phyloP scores from a whole-genome alignment of 2,113 vertebrate species.

The Geothlypis trichas region DNA sequence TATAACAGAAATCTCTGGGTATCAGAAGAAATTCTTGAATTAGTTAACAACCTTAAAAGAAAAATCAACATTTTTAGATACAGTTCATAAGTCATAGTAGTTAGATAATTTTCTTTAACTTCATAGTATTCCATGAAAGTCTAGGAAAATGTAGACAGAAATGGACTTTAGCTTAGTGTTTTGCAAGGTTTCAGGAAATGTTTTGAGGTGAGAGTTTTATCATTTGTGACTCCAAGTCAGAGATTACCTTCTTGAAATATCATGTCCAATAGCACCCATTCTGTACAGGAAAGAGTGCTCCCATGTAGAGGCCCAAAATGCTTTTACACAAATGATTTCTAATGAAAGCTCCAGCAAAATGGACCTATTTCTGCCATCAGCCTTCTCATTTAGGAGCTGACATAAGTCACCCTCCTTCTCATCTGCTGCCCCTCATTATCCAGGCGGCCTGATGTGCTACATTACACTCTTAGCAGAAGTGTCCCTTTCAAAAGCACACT shows the following conservation, averaged over 20 bases:
- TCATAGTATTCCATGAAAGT: not conserved
- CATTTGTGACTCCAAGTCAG: not conserved
- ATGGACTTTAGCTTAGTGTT: not conserved
- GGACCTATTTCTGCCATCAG: not conserved
- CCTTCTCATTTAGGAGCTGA: slow-evolving; percentile 25
- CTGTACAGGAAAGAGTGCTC: not conserved
- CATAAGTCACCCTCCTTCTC: slow-evolving; percentile 20
- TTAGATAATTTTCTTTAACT: not conserved
- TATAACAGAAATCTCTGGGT: not conserved
- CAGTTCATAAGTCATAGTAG: not conserved
- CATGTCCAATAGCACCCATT: not conserved
- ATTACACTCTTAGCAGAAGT: slow-evolving; percentile 16
- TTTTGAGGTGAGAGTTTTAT: not conserved
- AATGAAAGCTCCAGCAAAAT: not conserved
- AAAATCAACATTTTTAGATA: not conserved
- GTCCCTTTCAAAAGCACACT: slow-evolving; percentile 10
- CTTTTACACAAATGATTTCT: not conserved
- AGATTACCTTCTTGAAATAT: not conserved
- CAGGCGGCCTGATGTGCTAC: slow-evolving; percentile 38
- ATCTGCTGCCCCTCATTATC: slow-evolving; percentile 59
- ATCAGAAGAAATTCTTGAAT: not conserved
- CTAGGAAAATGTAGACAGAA: not conserved
- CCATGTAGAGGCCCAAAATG: not conserved
- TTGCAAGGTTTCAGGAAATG: not conserved
- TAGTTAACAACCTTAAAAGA: not conserved